phyloP scores from a whole-genome alignment of 2,888 invertebrate genomes.

The Platerodrilus igneus region DNA sequence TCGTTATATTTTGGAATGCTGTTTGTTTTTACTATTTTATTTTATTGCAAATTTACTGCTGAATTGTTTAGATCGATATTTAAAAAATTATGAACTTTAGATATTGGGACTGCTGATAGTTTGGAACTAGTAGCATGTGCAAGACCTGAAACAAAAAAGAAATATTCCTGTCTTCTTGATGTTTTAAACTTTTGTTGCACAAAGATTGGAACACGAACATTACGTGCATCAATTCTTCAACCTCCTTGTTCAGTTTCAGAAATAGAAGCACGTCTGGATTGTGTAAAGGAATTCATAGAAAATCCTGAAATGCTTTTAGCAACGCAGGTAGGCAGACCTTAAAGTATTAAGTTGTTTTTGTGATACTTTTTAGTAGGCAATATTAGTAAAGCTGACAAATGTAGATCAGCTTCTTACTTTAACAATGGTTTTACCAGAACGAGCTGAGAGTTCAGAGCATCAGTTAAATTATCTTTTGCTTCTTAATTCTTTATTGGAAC shows the following conservation, averaged over 20 bases:
- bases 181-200: conserved; percentile 68
- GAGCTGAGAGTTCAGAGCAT: conserved; percentile 59
- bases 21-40: too few species aligned
- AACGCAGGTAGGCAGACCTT: conserved; percentile 7
- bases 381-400: conserved; percentile 64
- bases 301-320: conserved; percentile 60
- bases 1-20: too few species aligned
- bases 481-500: conserved; percentile 71
- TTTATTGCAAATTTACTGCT: too few species aligned
- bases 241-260: conserved; percentile 65
- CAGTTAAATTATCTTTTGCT: conserved; percentile 74
- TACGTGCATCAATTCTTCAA: conserved; percentile 77
- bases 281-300: conserved; percentile 70
- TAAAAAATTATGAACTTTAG: too few species aligned
- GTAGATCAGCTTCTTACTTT: conserved; percentile 73
- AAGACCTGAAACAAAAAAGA: conserved; percentile 48
- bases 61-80: too few species aligned
- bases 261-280: conserved; percentile 67
- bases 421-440: conserved; percentile 51
- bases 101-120: conserved; percentile 74
- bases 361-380: conserved; percentile 48
- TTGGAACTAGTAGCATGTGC: conserved; percentile 63
- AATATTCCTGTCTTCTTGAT: conserved; percentile 57
- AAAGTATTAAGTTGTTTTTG: conserved; percentile 5
- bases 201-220: conserved; percentile 67